phyloP scores from a whole-genome alignment of 2,797 vertebrate species.

The Notoglanidium macrostoma region DNA sequence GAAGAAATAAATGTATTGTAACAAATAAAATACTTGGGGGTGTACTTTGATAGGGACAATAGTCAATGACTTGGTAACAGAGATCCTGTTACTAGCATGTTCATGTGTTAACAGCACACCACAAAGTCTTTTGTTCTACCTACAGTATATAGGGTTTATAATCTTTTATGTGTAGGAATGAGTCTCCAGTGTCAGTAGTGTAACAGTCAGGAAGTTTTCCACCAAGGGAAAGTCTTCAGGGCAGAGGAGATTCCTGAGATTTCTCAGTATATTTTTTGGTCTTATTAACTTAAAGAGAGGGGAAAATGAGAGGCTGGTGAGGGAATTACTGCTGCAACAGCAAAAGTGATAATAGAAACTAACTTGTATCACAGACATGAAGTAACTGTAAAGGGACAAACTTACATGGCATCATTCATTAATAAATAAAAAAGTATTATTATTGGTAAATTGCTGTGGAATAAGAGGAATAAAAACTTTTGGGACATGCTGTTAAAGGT shows the following conservation, averaged over 20 bases:
- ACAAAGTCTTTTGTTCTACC: background rate
- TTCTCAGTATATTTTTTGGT: background rate
- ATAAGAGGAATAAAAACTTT: background rate
- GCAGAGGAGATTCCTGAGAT: background rate
- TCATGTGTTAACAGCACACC: background rate
- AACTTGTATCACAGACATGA: background rate
- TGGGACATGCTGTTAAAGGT: background rate
- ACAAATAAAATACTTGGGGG: background rate
- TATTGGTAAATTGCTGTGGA: background rate
- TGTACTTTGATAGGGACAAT: background rate
- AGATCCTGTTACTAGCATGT: background rate
- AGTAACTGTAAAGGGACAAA: background rate
- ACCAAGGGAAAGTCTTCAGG: background rate
- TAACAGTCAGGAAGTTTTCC: background rate
- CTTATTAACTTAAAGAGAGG: background rate
- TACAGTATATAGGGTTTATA: background rate
- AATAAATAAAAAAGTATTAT: background rate
- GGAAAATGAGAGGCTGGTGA: background rate
- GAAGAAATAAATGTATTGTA: background rate
- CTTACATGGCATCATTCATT: background rate
- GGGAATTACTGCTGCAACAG: background rate
- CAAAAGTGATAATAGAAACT: background rate
- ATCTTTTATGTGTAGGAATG: background rate
- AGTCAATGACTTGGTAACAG: background rate
- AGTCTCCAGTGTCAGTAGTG: background rate